Conservation (phyloP, 2,888 invertebrate genomes). For the Idaea dimidiata region DNA sequence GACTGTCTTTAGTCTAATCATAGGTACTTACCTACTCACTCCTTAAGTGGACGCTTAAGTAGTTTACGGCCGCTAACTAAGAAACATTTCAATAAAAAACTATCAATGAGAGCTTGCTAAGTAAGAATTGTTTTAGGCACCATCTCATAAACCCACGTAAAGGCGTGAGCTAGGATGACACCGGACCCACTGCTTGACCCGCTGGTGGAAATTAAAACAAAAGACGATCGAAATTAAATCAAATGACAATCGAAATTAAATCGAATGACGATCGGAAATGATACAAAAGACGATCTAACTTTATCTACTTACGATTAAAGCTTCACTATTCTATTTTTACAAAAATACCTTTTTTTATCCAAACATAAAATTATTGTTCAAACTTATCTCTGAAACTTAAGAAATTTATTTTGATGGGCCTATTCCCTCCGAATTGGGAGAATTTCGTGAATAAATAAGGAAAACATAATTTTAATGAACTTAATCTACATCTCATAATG, state of each 20-base stretch:
- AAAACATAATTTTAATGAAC: conserved; percentile 1
- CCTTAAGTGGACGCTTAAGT: neutral
- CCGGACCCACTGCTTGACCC: too few species aligned
- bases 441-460: neutral
- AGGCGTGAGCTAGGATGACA: too few species aligned
- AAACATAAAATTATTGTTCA: neutral
- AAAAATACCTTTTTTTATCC: neutral
- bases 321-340: neutral
- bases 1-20: conserved; percentile 45
- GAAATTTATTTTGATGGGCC: neutral
- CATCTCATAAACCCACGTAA: neutral
- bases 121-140: neutral
- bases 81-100: neutral
- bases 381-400: neutral
- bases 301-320: neutral
- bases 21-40: neutral
- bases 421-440: conserved; percentile 1
- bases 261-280: too few species aligned
- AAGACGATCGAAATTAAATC: too few species aligned
- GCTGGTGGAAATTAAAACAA: too few species aligned
- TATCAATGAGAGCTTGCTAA: neutral
- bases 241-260: too few species aligned
- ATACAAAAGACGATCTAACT: neutral
- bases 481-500: neutral
- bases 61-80: neutral